Evolutionary conservation across 2,113 vertebrate species (phyloP).

Genomic region (Bubo blakistoni): DNA sequence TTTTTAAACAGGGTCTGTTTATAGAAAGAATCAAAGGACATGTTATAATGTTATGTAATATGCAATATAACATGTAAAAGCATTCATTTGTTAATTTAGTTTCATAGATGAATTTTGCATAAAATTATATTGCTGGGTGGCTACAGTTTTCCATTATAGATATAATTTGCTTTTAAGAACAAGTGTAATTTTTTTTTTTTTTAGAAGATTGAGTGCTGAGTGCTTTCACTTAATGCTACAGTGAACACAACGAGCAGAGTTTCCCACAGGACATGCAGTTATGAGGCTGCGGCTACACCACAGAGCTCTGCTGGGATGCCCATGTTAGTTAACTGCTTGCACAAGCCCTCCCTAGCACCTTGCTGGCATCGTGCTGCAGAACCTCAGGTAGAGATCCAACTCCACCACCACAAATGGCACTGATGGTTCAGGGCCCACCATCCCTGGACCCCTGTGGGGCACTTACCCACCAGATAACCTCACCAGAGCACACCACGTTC

Average conservation of each 20-base stretch:
- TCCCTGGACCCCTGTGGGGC: rapidly evolving
- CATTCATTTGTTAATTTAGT: neutral
- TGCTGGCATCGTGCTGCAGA: rapidly evolving
- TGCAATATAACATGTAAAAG: neutral
- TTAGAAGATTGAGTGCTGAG: neutral
- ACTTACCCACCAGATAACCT: neutral
- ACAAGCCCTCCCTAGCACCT: neutral
- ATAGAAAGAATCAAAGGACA: neutral
- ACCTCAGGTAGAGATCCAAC: neutral
- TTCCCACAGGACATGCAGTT: neutral
- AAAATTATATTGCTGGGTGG: neutral
- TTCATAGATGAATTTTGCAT: neutral
- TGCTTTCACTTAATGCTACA: neutral
- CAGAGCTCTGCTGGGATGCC: neutral
- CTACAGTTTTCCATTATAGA: neutral
- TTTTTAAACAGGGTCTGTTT: neutral
- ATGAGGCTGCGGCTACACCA: neutral
- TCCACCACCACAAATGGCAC: neutral
- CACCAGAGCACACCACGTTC: rapidly evolving
- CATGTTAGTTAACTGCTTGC: neutral
- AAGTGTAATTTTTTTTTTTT: neutral
- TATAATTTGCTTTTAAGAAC: neutral
- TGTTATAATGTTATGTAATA: neutral
- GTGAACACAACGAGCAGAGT: neutral
- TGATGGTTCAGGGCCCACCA: rapidly evolving